These are phyloP conservation scores for Bryconaethiops microstoma DNA, from an alignment of 2,797 vertebrate species.

Conservation along the genomic window DNA sequence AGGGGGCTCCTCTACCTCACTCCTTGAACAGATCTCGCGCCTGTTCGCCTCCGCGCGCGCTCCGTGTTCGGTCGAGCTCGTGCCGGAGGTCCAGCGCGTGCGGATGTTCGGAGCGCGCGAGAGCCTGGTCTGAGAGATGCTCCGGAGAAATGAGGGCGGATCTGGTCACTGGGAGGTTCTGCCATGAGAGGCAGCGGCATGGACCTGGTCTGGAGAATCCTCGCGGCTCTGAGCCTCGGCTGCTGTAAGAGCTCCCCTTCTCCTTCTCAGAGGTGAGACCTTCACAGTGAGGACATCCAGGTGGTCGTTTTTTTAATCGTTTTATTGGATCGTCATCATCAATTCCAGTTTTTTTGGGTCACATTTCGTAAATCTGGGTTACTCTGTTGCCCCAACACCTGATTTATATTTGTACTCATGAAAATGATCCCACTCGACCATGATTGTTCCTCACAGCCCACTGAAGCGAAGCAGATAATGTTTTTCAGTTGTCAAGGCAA, in stretches of 20 bases:
- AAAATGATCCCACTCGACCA: too few species aligned
- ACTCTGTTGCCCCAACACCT: background rate
- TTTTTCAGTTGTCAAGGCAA: too few species aligned
- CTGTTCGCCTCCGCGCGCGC: background rate
- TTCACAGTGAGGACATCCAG: background rate
- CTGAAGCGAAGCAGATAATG: too few species aligned
- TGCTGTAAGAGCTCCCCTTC: constrained; percentile 75
- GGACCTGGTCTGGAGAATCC: constrained; percentile 80
- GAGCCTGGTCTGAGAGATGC: too few species aligned
- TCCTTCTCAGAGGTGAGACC: constrained; percentile 71
- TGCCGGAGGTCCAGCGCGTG: constrained; percentile 23
- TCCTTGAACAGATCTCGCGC: constrained; percentile 19
- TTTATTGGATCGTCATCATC: background rate
- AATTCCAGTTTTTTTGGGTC: too few species aligned
- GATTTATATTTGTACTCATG: background rate
- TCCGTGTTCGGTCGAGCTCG: background rate
- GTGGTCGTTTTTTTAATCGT: too few species aligned
- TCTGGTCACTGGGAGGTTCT: constrained; percentile 31
- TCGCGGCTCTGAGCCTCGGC: constrained; percentile 76
- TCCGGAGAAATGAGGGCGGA: constrained; percentile 53
- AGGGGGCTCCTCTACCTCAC: background rate
- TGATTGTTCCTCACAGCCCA: too few species aligned
- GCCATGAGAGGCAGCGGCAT: constrained; percentile 71
- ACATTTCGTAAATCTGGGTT: background rate
- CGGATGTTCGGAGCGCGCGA: background rate